Conservation (phyloP, 2,797 vertebrate genomes). For the Mycteria americana region DNA sequence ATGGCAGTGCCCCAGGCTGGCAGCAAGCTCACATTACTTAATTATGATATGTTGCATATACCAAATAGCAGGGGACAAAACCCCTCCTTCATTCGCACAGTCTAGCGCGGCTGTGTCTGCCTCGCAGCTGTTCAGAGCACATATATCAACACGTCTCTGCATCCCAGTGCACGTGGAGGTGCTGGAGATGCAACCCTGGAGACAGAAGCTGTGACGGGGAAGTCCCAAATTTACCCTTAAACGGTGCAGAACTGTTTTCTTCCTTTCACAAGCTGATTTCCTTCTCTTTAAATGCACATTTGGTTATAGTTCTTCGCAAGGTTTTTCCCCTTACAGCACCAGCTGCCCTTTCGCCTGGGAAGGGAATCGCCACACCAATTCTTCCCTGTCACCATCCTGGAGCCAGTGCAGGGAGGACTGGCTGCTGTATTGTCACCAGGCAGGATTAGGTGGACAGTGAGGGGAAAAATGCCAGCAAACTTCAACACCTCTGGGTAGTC, state of each 20-base stretch:
- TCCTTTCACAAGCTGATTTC: neutral
- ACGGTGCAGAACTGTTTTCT: neutral
- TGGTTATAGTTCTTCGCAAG: neutral
- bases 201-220: neutral
- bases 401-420: neutral
- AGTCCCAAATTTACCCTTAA: neutral
- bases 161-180: neutral
- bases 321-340: neutral
- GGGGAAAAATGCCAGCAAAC: neutral
- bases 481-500: neutral
- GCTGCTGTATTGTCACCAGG: neutral
- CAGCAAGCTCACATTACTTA: constrained; percentile 14
- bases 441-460: neutral
- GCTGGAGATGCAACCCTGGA: neutral
- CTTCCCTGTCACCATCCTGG: neutral
- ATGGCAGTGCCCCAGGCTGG: neutral
- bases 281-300: neutral
- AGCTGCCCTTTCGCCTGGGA: neutral
- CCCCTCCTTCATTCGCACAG: constrained; percentile 3
- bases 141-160: neutral
- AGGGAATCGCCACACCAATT: neutral
- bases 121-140: constrained; percentile 25
- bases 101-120: neutral
- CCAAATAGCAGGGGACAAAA: neutral
- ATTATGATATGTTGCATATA: neutral